Conservation (phyloP, 2,113 vertebrate genomes). For the Prinia subflava region DNA sequence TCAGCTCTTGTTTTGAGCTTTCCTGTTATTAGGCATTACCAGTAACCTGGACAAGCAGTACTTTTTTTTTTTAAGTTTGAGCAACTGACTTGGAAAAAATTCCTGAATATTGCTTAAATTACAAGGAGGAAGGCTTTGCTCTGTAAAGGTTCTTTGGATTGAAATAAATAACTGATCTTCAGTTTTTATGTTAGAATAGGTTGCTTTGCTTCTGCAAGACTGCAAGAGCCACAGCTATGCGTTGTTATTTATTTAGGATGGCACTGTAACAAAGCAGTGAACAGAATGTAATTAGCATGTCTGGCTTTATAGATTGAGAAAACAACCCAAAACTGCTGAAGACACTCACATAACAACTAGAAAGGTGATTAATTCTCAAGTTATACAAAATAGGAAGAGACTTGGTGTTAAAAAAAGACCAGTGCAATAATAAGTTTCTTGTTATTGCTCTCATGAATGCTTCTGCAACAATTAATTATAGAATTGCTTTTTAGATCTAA, state of each 20-base stretch:
- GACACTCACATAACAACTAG: neutral
- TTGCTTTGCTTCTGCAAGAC: neutral
- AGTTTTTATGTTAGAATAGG: neutral
- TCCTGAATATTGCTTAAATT: neutral
- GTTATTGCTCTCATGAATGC: neutral
- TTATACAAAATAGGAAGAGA: neutral
- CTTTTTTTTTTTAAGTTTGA: neutral
- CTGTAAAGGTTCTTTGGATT: neutral
- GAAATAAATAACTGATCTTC: neutral
- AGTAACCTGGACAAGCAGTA: neutral
- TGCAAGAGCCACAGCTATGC: neutral
- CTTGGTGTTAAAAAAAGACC: neutral
- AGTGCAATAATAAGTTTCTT: neutral
- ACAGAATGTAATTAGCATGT: neutral
- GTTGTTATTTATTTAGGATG: neutral
- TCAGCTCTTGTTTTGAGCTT: neutral
- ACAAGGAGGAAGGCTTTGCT: neutral
- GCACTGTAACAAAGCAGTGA: neutral
- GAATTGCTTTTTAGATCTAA: too few relatives aligned
- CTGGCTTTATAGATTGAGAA: neutral
- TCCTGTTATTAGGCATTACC: neutral
- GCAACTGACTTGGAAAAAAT: neutral
- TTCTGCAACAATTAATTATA: constrained; percentile 1
- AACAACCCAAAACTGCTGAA: neutral
- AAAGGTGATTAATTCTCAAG: neutral